Evolutionary conservation across 1,140 invertebrate species (phyloP), one percentile per base, ranked within the genome.

Genomic region (Lethocerus indicus): DNA sequence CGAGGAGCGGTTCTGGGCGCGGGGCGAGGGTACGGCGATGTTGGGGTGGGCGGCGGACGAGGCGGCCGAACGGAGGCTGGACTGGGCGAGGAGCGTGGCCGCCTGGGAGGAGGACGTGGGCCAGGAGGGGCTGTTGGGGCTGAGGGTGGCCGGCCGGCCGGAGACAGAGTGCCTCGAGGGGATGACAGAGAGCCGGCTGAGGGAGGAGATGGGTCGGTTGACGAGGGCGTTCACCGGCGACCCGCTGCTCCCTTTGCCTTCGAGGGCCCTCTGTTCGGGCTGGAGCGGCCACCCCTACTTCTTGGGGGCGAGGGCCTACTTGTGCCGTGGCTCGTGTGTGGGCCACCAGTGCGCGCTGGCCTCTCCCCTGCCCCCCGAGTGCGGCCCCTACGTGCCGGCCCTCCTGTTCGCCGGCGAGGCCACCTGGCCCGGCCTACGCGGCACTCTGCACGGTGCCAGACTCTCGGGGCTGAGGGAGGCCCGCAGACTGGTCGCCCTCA

Each of bases 341-440:
- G 74, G 72, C 3, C 13, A 45, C 24, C 49, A 51, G 23, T 44
- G 41, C 29, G 28, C 24, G 24, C 21, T 51, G 20, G 29, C 28
- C 12, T 39, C 39, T 14, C 40, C 40, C n/a, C 55, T 84, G 27
- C 74, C 76, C 1, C 67, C 64, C 47, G 79, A 80, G 1, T 63
- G 83, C 42, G 77, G 76, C 23, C 73, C 69, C 1, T 23, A 35
- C 4, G 3, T 76, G 7, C 74, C 79, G 1, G 69, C 73, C 28
- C 60, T 93, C 18, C 61, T 88, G 20, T 92, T 92, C 64, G 88
- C 87, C 39, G 88, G 88, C 0, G 88, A 92, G 67, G 87, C 86
- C 1, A 89, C 87, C 1, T 77, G 85, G 56, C 67, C 81, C 3
- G 74, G 78, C 23, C 76, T 80, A 51, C 80, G 78, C 47, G 76